Conservation (phyloP, 2,113 vertebrate genomes). For the Malaclemys terrapin region DNA sequence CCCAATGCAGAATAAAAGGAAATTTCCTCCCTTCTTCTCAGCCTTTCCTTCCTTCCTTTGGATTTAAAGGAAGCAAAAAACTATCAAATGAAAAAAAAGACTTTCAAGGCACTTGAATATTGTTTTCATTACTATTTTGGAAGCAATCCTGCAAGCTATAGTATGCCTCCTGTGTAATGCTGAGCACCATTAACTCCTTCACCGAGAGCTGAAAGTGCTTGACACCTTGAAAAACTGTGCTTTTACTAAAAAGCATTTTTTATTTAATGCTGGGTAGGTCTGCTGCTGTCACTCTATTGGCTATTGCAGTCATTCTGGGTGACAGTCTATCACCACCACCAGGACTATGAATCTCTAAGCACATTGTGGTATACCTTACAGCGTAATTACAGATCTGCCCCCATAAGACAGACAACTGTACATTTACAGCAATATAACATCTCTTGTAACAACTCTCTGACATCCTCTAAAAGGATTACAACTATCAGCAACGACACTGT, state of each 20-base stretch:
- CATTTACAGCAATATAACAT: neutral
- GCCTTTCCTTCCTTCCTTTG: neutral
- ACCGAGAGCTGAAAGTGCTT: neutral
- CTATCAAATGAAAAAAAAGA: neutral
- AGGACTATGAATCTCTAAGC: neutral
- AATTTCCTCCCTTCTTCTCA: neutral
- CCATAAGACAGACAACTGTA: neutral
- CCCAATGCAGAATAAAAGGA: neutral
- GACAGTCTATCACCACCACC: neutral
- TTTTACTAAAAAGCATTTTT: neutral
- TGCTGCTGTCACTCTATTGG: neutral
- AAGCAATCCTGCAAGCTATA: neutral
- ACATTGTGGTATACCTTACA: fast-evolving
- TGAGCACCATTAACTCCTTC: neutral
- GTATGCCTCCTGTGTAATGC: neutral
- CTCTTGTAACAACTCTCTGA: neutral
- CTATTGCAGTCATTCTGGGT: neutral
- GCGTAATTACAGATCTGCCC: neutral
- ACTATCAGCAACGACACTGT: neutral
- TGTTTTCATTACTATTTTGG: neutral
- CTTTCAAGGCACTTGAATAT: neutral
- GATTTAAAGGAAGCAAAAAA: neutral
- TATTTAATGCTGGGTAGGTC: neutral
- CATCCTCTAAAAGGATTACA: neutral
- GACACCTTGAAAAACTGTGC: neutral